Evolutionary conservation across 2,113 vertebrate species (phyloP).

Genomic region (Poecilia latipinna): DNA sequence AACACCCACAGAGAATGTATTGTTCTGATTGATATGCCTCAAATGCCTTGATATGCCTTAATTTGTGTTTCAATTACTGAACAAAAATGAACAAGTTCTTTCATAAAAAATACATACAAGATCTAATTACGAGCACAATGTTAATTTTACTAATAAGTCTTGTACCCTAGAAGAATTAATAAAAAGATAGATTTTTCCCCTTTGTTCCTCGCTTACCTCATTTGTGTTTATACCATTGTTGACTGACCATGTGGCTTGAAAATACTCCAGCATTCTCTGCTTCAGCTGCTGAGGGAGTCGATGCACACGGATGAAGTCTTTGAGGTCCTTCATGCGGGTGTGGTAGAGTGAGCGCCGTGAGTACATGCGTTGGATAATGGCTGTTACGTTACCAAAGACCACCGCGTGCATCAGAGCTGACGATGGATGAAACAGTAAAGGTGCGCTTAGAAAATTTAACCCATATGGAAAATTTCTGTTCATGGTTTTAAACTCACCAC

Average conservation of each 20-base stretch:
- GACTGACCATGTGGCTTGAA: conserved; percentile 97
- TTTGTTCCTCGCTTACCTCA: conserved; percentile 79
- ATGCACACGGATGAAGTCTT: conserved; percentile 95
- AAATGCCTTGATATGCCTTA: neutral
- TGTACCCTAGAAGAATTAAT: neutral
- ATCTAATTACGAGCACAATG: neutral
- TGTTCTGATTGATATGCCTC: neutral
- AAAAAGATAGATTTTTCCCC: neutral
- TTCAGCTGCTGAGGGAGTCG: conserved; percentile 94
- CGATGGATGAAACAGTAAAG: neutral
- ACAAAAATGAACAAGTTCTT: neutral
- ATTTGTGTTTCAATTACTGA: neutral
- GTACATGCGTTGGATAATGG: conserved; percentile 99
- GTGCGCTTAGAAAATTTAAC: neutral
- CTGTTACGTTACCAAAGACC: conserved; percentile 96
- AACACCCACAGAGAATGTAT: conserved; percentile 1
- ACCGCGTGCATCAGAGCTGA: conserved; percentile 96
- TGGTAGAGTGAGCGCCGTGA: conserved; percentile 95
- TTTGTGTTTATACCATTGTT: conserved; percentile 97
- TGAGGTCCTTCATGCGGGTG: conserved; percentile 95
- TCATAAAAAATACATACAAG: neutral
- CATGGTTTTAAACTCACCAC: conserved; percentile 81
- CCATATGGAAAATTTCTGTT: neutral
- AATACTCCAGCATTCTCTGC: conserved; percentile 96
- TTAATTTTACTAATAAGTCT: neutral